These are phyloP conservation scores for Oryzias javanicus DNA, from an alignment of 2,113 vertebrate genomes.

Conservation along the genomic window DNA sequence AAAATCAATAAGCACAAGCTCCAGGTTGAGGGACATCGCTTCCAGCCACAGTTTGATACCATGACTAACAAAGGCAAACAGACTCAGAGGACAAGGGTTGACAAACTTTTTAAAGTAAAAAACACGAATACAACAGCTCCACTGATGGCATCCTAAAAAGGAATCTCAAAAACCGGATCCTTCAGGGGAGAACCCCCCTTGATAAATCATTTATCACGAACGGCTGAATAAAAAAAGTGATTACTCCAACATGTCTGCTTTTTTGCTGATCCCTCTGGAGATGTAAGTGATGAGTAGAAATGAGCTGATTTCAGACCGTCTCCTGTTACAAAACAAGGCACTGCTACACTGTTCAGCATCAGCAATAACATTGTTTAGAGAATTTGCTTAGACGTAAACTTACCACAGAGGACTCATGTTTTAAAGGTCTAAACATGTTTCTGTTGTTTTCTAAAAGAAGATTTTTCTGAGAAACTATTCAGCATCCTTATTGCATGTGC, in stretches of 20 bases:
- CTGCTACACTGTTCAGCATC: not conserved
- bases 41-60: slow-evolving; percentile 27
- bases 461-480: not conserved
- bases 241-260: slow-evolving; percentile 26
- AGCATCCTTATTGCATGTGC: not conserved
- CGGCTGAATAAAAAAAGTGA: slow-evolving; percentile 14
- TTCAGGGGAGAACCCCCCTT: slow-evolving; percentile 7
- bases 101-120: slow-evolving; percentile 17
- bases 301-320: slow-evolving; percentile 22
- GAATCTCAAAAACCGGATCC: slow-evolving; percentile 34
- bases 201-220: slow-evolving; percentile 16
- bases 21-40: not conserved
- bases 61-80: slow-evolving; percentile 8
- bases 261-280: slow-evolving; percentile 24
- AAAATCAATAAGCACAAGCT: slow-evolving; percentile 68
- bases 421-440: not conserved
- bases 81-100: not conserved
- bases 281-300: slow-evolving; percentile 19
- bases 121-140: slow-evolving; percentile 21
- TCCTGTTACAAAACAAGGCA: slow-evolving; percentile 11
- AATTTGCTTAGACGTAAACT: not conserved
- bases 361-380: slow-evolving; percentile 11
- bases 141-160: slow-evolving; percentile 24
- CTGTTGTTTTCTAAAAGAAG: not conserved
- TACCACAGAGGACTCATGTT: not conserved